Base-by-base conservation (phyloP, 2,888 invertebrate genomes). In the Chrysotoxum bicinctum region DNA sequence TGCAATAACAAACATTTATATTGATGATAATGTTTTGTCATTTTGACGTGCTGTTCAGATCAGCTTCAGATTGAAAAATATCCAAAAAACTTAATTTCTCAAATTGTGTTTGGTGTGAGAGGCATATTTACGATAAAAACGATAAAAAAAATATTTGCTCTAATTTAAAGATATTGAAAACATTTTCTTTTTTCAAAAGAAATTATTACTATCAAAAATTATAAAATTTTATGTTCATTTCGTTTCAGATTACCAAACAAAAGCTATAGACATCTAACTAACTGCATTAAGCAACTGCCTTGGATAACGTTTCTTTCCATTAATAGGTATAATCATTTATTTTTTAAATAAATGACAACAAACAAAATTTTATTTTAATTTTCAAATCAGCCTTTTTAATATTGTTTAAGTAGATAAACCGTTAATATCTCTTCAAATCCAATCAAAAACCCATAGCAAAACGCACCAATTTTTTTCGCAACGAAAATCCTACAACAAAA, bases 401-500 rank as follows among this genome's bases (percentile, higher is more conserved):
- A 19, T 50, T 14, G 2, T 8, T n/a, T 14, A 7, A 50, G 21
- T 23, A 14, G 6, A 3, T 50, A 10, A 40, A 54, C 12, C 19
- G 3, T 7, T 26, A 23, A 7, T 3, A 23, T n/a, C 21, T 21
- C 21, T 50, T 50, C 16, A 48, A 32, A 43, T 40, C 45, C 37
- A 45, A 45, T 45, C 7, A 43, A 43, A 35, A 70, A 40, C n/a
- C 10, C 10, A 48, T 30, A 73, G 77, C 32, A 40, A 64, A 73
- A 69, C 52, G 83, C 83, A 83, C 83, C 83, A 83, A 83, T 79
- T 70, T 79, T 50, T 35, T 83, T 56, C 43, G 69, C 69, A 76
- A 74, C 40, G 62, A 56, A 56, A 54, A 54, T 64, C 62, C 35
- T 79, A 23, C 5, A 37, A 69, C 21, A 37, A 35, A 32, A n/a